Evolutionary conservation across 2,888 invertebrate genomes (phyloP).

Genomic region (Aelia acuminata): DNA sequence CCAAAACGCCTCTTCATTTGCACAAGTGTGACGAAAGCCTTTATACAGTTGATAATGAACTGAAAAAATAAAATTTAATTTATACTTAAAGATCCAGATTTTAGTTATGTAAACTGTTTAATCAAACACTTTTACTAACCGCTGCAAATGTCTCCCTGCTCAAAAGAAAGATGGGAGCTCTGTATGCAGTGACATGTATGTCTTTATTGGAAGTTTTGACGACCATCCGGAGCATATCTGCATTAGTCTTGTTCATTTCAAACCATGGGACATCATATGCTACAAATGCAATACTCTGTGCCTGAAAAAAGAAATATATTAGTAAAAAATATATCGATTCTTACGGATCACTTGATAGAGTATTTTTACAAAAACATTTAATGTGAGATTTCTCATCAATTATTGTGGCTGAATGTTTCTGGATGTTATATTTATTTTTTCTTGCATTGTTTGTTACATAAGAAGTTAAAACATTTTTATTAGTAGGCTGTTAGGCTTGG

Average conservation of each 20-base stretch:
- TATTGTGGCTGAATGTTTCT: too few species aligned
- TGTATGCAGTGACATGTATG: not conserved
- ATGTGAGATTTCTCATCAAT: too few species aligned
- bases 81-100: not conserved
- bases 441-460: too few species aligned
- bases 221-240: constrained; percentile 4
- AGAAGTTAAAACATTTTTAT: too few species aligned
- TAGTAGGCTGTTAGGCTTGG: too few species aligned
- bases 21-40: not conserved
- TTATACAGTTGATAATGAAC: constrained; percentile 23
- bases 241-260: not conserved
- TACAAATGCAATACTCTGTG: constrained; percentile 18
- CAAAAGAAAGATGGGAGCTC: not conserved
- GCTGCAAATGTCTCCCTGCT: constrained; percentile 1
- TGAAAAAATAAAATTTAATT: not conserved
- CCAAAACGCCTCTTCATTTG: constrained; percentile 10
- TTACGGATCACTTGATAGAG: too few species aligned
- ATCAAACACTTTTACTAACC: not conserved
- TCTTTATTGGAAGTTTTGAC: not conserved
- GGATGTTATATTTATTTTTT: too few species aligned
- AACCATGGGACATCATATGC: constrained; percentile 16
- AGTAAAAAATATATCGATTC: too few species aligned
- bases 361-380: too few species aligned
- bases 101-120: not conserved
- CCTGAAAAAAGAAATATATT: not conserved